Conservation (phyloP, 92 coral and sea anemone species). For the Hydrozoanthus gracilis region DNA sequence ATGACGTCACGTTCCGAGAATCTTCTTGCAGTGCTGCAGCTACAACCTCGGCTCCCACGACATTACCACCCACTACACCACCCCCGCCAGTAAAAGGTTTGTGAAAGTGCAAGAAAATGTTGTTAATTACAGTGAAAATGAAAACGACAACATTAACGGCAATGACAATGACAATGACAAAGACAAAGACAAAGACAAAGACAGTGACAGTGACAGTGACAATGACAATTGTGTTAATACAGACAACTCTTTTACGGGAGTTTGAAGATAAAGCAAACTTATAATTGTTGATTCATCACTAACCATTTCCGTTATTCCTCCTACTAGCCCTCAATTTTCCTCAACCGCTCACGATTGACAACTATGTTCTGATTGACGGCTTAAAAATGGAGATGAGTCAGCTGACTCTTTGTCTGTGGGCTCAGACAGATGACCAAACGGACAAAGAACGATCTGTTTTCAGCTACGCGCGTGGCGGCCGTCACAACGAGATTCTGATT, state of each 20-base stretch:
- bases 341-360: slow-evolving; percentile 18
- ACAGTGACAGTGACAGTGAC: too few species aligned
- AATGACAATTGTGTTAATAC: too few species aligned
- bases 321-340: slow-evolving; percentile 25
- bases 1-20: slow-evolving; percentile 33
- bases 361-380: slow-evolving; percentile 21
- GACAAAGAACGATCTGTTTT: slow-evolving; percentile 23
- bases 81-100: slow-evolving; percentile 41
- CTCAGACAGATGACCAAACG: slow-evolving; percentile 37
- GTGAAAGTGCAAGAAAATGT: background rate
- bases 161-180: too few species aligned
- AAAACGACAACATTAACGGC: background rate
- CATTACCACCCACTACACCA: slow-evolving; percentile 26
- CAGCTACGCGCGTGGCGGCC: slow-evolving; percentile 42
- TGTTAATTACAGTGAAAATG: background rate
- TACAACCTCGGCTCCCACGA: slow-evolving; percentile 22
- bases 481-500: slow-evolving; percentile 40
- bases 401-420: slow-evolving; percentile 45
- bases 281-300: background rate
- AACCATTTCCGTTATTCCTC: background rate
- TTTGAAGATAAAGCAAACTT: too few species aligned
- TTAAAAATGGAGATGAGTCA: slow-evolving; percentile 26
- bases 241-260: too few species aligned
- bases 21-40: background rate
- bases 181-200: too few species aligned